These are phyloP conservation scores for Holocentrus rufus DNA, from an alignment of 2,797 vertebrate genomes.

Conservation along the genomic window DNA sequence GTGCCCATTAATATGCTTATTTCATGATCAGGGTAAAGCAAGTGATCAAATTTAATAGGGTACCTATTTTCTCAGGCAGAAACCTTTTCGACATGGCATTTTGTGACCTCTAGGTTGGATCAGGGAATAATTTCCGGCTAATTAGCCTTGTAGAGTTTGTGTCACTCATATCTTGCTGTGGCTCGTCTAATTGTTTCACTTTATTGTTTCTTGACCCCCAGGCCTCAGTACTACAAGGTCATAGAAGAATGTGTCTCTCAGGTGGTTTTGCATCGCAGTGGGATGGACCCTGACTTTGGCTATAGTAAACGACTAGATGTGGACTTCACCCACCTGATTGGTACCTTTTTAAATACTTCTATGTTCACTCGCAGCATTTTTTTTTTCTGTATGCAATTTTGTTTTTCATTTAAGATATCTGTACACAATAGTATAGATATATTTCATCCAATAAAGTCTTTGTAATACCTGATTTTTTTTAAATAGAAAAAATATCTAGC, in stretches of 20 bases:
- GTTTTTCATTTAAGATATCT: not conserved
- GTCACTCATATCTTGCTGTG: slow-evolving; percentile 66
- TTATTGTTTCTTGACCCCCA: slow-evolving; percentile 71
- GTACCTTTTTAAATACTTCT: slow-evolving; percentile 70
- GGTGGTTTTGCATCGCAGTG: slow-evolving; percentile 93
- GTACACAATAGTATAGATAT: not conserved
- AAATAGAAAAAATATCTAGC: too few species aligned
- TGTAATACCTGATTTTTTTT: not conserved
- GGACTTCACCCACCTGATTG: slow-evolving; percentile 92
- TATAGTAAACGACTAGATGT: slow-evolving; percentile 92
- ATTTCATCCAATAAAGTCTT: not conserved
- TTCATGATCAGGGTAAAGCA: slow-evolving; percentile 75
- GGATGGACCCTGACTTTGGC: slow-evolving; percentile 96
- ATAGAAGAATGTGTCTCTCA: slow-evolving; percentile 97
- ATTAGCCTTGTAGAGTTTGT: slow-evolving; percentile 74
- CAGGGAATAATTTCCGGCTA: slow-evolving; percentile 74
- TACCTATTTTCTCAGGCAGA: slow-evolving; percentile 68
- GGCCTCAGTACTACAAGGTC: slow-evolving; percentile 98
- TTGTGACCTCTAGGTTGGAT: slow-evolving; percentile 77
- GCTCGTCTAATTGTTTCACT: slow-evolving; percentile 71
- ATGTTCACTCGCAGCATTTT: not conserved
- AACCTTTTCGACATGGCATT: slow-evolving; percentile 72
- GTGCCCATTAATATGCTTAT: slow-evolving; percentile 75
- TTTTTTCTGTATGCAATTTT: not conserved
- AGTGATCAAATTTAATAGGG: slow-evolving; percentile 78